Conservation (phyloP, 2,888 invertebrate species). For the Andrena marginata region DNA sequence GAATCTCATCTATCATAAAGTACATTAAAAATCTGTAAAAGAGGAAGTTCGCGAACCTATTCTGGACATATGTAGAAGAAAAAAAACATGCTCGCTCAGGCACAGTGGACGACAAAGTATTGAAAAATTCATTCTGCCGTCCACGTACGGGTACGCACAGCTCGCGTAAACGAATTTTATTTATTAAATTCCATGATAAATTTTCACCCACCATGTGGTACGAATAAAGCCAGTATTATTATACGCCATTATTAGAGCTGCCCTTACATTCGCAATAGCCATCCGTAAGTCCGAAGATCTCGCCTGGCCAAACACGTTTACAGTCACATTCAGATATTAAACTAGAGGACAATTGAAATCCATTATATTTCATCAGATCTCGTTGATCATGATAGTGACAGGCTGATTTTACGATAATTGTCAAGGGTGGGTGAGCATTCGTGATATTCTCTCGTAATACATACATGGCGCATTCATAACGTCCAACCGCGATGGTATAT, state of each 20-base stretch:
- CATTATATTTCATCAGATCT: slow-evolving; percentile 54
- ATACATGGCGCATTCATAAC: slow-evolving; percentile 30
- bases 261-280: slow-evolving; percentile 16
- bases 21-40: not conserved
- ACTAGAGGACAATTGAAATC: slow-evolving; percentile 45
- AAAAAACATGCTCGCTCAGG: too few species aligned
- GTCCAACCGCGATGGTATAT: slow-evolving; percentile 6
- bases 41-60: too few species aligned
- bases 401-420: slow-evolving; percentile 52
- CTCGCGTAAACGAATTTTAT: not conserved
- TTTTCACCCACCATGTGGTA: not conserved
- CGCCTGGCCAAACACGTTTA: slow-evolving; percentile 35
- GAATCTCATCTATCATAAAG: not conserved
- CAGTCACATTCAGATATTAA: slow-evolving; percentile 33
- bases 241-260: not conserved
- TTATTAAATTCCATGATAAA: slow-evolving; percentile 3
- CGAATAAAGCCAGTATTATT: slow-evolving; percentile 7
- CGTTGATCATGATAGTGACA: slow-evolving; percentile 57
- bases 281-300: slow-evolving; percentile 33
- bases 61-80: too few species aligned
- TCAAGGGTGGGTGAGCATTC: slow-evolving; percentile 25
- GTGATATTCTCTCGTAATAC: slow-evolving; percentile 30
- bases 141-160: not conserved
- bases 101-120: not conserved
- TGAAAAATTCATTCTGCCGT: slow-evolving; percentile 5